Base-by-base conservation (phyloP, 2,797 vertebrate genomes). In the Astyanax mexicanus region DNA sequence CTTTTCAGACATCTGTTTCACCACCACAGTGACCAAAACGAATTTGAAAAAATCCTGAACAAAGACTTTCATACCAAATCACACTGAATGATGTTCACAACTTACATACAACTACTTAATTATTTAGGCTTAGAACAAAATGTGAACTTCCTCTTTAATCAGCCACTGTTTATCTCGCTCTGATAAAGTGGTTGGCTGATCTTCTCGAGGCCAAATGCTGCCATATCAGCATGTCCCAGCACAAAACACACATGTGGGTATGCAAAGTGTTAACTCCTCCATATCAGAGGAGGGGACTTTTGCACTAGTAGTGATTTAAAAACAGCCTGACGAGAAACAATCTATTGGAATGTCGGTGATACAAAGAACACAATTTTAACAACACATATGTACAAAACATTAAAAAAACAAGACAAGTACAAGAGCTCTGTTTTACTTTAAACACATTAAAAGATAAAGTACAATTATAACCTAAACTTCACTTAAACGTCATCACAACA, bases 201-300 rank as follows among this genome's bases (percentile, higher is more conserved):
- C 27, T 9, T 15, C n/a, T 6, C 11, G 6, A 21, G 17, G 15
- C 3, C 3, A 2, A 47, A 49, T 0, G 4, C 10, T 27, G 32
- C 45, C 29, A 19, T 49, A 51, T 51, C 64, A 35, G 42, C 25
- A 1, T 17, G 35, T 0, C 29, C 11, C 21, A 45, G 40, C 62
- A 29, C 42, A 45, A 19, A 66, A 66, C 55, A 66, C 42, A 66
- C n/a, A n/a, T n/a, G 25, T 11, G 13, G 21, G 40, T 66, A 47
- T 47, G 42, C 42, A 32, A 47, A 66, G 67, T 51, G 10, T 35
- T 19, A 29, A 9, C 64, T n/a, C 21, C 1, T 61, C 61, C 17
- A 23, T 21, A 37, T 29, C 45, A 37, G 21, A 11, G 13, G 9
- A 51, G 6, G 13, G 37, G 27, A 51, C 25, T 66, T 47, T 19